Evolutionary conservation across 2,113 vertebrate species (phyloP), one percentile per base, ranked within the genome.

Genomic region (Danio rerio): DNA sequence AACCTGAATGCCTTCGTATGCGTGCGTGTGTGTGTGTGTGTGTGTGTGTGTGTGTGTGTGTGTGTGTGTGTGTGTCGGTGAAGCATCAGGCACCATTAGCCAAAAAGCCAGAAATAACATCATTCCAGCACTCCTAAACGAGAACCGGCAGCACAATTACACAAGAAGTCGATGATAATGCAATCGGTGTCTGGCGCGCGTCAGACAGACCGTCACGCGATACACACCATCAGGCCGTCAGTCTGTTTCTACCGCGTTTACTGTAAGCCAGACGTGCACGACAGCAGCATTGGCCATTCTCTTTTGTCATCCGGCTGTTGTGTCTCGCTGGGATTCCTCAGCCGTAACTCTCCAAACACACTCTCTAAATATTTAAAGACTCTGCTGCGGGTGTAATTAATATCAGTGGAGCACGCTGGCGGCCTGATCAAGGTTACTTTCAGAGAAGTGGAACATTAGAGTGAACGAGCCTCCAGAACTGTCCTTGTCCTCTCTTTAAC

Each of bases 361-460:
- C 80, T 85, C 85, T 90, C 79, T 92, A 93, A 94, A 94, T 92
- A 92, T 93, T 94, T 93, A 90, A 93, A 91, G 89, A 84, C 84
- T 84, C 86, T 88, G 80, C 83, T 87, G 83, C 85, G 82, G 85
- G 87, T 92, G 92, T 89, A 91, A 92, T 92, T 92, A 94, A 92
- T 93, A 90, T 89, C 84, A 87, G 84, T 82, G 78, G 87, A 88
- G 84, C 83, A 89, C 89, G 91, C 85, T 85, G 81, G 58, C 47
- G 77, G 53, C 69, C 88, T 86, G 76, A 81, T 75, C 70, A 79
- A 80, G 81, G 69, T 71, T 77, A 74, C 87, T 84, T 85, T 87
- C 78, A 56, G 86, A 81, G 47, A 62, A 91, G 88, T 84, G 88
- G 89, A 92, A 89, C 89, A 91, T 88, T 84, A 43, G 84, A 43